Percentiles rank a stretch among this genome's conserved stretches.
Evolutionary conservation across 2,113 vertebrate species (phyloP).

Genomic region (Microtus oregoni): DNA sequence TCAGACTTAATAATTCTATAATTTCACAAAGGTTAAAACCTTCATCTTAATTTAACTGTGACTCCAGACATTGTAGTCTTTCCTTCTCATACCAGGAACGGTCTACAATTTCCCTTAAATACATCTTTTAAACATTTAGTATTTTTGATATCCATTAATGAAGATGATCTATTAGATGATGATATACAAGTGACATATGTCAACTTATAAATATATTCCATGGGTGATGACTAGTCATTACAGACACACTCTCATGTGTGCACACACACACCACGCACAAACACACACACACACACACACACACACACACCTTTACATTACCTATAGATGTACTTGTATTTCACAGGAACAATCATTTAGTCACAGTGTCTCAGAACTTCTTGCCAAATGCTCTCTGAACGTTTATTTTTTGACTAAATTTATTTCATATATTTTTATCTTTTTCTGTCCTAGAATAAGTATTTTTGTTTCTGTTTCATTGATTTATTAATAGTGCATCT

Average conservation of each 20-base stretch:
- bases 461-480: constrained; percentile 7
- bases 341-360: not conserved
- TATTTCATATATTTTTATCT: not conserved
- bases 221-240: not conserved
- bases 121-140: not conserved
- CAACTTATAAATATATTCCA: not conserved
- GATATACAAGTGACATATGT: not conserved
- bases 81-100: fast-evolving
- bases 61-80: not conserved
- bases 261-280: not conserved
- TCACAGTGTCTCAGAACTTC: not conserved
- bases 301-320: not conserved
- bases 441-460: not conserved
- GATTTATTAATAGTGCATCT: constrained; percentile 1
- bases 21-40: not conserved
- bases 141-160: not conserved
- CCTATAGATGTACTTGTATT: not conserved
- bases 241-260: not conserved
- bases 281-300: too few relatives aligned
- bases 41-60: not conserved
- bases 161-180: not conserved
- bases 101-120: not conserved
- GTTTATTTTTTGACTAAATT: constrained; percentile 18
- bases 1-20: not conserved
- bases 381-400: not conserved